Evolutionary conservation across 2,888 invertebrate genomes (phyloP).

Genomic region (Aromia moschata): DNA sequence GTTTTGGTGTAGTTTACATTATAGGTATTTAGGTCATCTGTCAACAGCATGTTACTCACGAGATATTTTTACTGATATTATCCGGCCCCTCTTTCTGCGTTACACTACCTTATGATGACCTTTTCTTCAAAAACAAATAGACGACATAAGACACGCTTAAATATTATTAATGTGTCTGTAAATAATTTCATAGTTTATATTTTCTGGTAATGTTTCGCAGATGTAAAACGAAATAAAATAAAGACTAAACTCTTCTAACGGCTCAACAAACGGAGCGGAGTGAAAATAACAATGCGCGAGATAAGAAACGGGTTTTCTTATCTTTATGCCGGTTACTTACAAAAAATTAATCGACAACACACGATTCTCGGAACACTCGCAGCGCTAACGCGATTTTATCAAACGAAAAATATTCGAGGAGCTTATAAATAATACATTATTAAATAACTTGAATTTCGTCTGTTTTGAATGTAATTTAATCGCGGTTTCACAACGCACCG

Average conservation of each 20-base stretch:
- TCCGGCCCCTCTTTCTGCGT: not conserved
- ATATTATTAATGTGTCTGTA: no score
- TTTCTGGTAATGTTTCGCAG: not conserved
- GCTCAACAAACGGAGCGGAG: not conserved
- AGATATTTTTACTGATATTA: not conserved
- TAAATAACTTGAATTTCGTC: constrained; percentile 24
- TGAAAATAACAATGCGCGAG: not conserved
- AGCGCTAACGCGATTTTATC: constrained; percentile 11
- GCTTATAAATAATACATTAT: constrained; percentile 23
- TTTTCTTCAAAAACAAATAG: not conserved
- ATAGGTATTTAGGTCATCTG: not conserved
- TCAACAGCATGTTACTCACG: no score
- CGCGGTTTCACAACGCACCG: constrained; percentile 13
- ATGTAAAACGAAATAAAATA: no score
- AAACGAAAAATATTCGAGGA: constrained; percentile 7
- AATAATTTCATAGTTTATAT: no score
- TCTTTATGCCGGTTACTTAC: constrained; percentile 10
- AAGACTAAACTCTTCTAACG: not conserved
- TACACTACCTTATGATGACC: not conserved
- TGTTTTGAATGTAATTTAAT: constrained; percentile 19
- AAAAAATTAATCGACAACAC: constrained; percentile 11
- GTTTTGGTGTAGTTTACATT: no score
- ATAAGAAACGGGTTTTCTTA: constrained; percentile 14
- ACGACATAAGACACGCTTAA: no score
- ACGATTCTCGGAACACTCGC: constrained; percentile 16